Base-by-base conservation (phyloP, 2,797 vertebrate species). In the Australoheros facetus region DNA sequence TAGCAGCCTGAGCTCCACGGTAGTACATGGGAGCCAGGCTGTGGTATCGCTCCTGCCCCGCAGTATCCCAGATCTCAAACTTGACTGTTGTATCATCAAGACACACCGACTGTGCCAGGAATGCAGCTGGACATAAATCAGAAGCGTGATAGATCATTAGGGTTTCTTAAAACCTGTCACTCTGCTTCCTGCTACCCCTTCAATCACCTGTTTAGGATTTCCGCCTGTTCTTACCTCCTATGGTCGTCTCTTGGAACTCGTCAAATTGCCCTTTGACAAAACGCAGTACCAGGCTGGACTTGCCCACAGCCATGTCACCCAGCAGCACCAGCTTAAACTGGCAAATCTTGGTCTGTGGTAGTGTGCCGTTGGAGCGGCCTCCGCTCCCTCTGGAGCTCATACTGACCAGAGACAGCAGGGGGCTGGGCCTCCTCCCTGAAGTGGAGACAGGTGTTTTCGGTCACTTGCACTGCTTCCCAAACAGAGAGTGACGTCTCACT, bases 31-130 rank as follows among this genome's bases (percentile, higher is more conserved):
- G 96, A 3, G 96, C 96, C 85, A 97, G 93, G 88, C 96, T 97
- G 87, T 97, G 96, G 88, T 97, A 97, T 26, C 96, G 94, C 92
- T 97, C 96, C 74, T 97, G 96, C 72, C 96, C 96, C 0, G 96
- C 96, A 0, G 96, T 97, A 93, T 97, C 96, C 96, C 96, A 97
- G 90, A 97, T 97, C 92, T 97, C 96, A 92, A 97, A 97, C 95
- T 97, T 97, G 75, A 96, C 96, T 0, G 96, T 97, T 75, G 96
- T 97, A 84, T 97, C 96, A 5, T 97, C 96, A 45, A 97, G 83
- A 88, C 96, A 97, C 89, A 97, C 96, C 0, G 96, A 96, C 95
- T 97, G 96, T 34, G 96, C 96, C 91, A 97, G 88, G 87, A 97
- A 97, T 0, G 96, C 96, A 86, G 96, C 96, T 97, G 87, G 21